Conservation (phyloP, 2,888 invertebrate genomes). For the Anticlea derivata region DNA sequence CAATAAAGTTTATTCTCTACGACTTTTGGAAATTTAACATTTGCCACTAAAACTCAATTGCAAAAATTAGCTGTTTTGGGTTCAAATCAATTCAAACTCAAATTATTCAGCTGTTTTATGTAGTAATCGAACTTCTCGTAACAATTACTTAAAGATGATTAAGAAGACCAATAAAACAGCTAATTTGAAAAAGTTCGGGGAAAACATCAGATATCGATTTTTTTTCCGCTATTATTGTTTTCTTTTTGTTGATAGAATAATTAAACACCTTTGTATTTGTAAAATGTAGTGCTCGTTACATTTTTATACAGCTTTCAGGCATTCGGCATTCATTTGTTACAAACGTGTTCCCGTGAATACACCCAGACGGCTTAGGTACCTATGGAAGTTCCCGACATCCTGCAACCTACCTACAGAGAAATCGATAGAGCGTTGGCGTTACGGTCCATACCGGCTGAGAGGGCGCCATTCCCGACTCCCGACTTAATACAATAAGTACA, state of each 20-base stretch:
- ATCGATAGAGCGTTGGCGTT: constrained; percentile 27
- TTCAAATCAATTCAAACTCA: too few relatives aligned
- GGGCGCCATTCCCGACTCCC: constrained; percentile 17
- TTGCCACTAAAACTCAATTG: too few relatives aligned
- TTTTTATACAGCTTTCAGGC: constrained; percentile 4
- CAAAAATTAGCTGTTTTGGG: too few relatives aligned
- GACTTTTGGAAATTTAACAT: too few relatives aligned
- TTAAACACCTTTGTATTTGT: constrained; percentile 2
- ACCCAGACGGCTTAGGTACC: constrained; percentile 16
- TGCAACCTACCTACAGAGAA: constrained; percentile 27
- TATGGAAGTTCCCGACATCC: constrained; percentile 24
- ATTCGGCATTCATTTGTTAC: constrained; percentile 1
- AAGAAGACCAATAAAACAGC: too few relatives aligned
- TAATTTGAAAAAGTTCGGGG: too few relatives aligned
- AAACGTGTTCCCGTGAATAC: constrained; percentile 12
- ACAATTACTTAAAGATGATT: not conserved
- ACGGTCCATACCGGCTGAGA: constrained; percentile 15
- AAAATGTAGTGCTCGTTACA: not conserved
- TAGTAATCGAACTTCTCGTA: too few relatives aligned
- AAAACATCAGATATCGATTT: too few relatives aligned
- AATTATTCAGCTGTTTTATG: too few relatives aligned
- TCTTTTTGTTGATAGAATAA: too few relatives aligned
- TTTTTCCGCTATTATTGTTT: too few relatives aligned
- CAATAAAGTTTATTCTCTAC: too few relatives aligned
- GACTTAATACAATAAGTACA: constrained; percentile 17